These are phyloP conservation scores for Vimba vimba DNA, from an alignment of 2,113 vertebrate genomes.

Conservation along the genomic window DNA sequence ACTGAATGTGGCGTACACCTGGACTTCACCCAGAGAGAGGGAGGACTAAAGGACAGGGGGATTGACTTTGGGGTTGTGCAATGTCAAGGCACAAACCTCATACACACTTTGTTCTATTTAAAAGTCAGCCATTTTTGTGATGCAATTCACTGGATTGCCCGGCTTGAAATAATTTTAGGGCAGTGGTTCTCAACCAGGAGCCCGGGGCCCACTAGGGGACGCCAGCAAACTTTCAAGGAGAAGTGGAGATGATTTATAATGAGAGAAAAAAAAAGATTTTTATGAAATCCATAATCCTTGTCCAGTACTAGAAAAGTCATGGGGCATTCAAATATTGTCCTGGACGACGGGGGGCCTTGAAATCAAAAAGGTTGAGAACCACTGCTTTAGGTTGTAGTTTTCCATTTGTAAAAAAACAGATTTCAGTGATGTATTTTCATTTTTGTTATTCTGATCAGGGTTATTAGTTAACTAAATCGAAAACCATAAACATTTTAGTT, in stretches of 20 bases:
- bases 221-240: neutral
- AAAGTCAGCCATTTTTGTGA: conserved; percentile 18
- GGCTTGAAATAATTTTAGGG: neutral
- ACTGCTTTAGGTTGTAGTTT: neutral
- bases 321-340: neutral
- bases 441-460: neutral
- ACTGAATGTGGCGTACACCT: neutral
- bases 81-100: conserved; percentile 11
- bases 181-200: neutral
- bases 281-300: too few relatives aligned
- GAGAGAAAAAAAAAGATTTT: neutral
- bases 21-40: conserved; percentile 39
- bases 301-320: neutral
- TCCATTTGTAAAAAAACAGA: neutral
- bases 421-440: neutral
- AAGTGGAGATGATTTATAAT: neutral
- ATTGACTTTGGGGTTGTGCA: conserved; percentile 43
- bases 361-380: neutral
- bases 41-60: conserved; percentile 34
- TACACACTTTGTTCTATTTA: conserved; percentile 36
- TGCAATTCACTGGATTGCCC: neutral
- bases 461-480: neutral
- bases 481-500: neutral
- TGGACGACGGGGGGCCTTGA: neutral
- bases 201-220: neutral